Evolutionary conservation across 1,140 invertebrate genomes (phyloP), one percentile per base, ranked within the genome.

Genomic region (Achatina immaculata): DNA sequence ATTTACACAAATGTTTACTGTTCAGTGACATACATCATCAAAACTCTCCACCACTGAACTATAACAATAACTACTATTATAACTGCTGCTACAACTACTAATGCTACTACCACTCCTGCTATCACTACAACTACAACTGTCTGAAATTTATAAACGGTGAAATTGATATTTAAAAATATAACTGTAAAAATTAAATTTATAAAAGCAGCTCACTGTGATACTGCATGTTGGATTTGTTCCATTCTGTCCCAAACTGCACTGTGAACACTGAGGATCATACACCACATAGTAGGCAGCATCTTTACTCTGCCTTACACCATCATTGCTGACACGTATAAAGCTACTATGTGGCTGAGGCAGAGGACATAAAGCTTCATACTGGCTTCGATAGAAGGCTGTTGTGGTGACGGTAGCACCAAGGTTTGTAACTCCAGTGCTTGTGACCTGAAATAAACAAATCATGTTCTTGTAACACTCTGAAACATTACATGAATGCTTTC

Each of bases 401-500:
- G 2, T 51, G 31, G 31, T 48, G 24, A 55, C 45, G 4, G 28
- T 7, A 9, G 28, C 1, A 36, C 45, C 43, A 3, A 11, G 19
- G 43, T 6, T 31, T 31, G 6, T 48, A 34, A 51, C 16, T 40
- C 42, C 45, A 74, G 42, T 28, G n/a, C 21, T 36, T 9, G 42
- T 74, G 2, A 74, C 72, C 72, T 74, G 48, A 48, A 45, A 51
- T n/a, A n/a, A n/a, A n/a, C n/a, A n/a, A n/a, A n/a, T n/a, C n/a
- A n/a, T n/a, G n/a, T n/a, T n/a, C n/a, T n/a, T n/a, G n/a, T n/a
- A n/a, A n/a, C n/a, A n/a, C n/a, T n/a, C n/a, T n/a, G n/a, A n/a
- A n/a, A n/a, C n/a, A n/a, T n/a, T n/a, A n/a, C n/a, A n/a, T n/a
- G n/a, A n/a, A n/a, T n/a, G n/a, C n/a, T n/a, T n/a, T n/a, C n/a